Evolutionary conservation across 1,140 invertebrate species (phyloP).

Genomic region (Cydia pomonella): DNA sequence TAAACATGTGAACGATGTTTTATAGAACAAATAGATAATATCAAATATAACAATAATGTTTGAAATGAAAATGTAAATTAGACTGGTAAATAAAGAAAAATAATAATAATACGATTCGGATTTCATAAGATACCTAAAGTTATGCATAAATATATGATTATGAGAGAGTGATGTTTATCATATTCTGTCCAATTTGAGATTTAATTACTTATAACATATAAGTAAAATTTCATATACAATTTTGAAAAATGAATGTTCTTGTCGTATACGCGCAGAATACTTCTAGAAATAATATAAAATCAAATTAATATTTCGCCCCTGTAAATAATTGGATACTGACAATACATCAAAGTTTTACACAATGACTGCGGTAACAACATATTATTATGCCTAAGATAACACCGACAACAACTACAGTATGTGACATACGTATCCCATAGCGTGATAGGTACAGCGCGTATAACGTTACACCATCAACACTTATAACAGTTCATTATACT

Average conservation of each 20-base stretch:
- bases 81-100: no score
- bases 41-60: background rate
- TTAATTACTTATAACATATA: no score
- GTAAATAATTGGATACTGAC: background rate
- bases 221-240: background rate
- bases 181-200: no score
- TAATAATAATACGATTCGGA: no score
- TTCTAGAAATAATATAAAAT: constrained; percentile 15
- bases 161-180: no score
- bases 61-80: no score
- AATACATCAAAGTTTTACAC: constrained; percentile 22
- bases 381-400: constrained; percentile 31
- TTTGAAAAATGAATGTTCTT: no score
- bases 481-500: constrained; percentile 30
- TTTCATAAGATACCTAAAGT: no score
- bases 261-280: background rate
- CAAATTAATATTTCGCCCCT: background rate
- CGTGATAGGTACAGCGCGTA: constrained; percentile 30
- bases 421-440: constrained; percentile 26
- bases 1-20: background rate
- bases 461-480: constrained; percentile 31
- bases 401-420: constrained; percentile 29
- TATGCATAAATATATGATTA: no score
- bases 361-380: constrained; percentile 22
- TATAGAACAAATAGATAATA: no score